Evolutionary conservation across 2,888 invertebrate species (phyloP), one percentile per base, ranked within the genome.

Genomic region (Eubasilissa splendida): DNA sequence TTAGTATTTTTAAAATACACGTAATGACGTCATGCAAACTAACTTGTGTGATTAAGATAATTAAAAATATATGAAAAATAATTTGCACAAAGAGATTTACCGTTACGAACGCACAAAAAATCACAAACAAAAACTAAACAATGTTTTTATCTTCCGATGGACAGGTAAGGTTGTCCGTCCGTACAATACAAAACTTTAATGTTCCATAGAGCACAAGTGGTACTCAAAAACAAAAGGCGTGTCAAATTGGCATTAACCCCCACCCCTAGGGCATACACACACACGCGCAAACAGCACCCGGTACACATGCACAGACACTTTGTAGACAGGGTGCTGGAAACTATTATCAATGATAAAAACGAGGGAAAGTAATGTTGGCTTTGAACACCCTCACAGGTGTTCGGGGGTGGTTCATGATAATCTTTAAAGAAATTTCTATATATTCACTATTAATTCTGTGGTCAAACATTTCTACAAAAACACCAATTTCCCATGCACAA

Each of bases 181-280:
- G 70, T 77, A 68, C 79, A 75, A 63, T 71, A 77, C 81, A 80
- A 78, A 81, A 83, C 78, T 82, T 82, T 82, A 82, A 79, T 83
- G 80, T 76, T 78, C 82, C 82, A 83, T 82, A 83, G 79, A 82
- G 80, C 68, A 80, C 65, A 65, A 82, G 81, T 83, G 83, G 81
- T 82, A 82, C 79, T 83, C 77, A 80, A 83, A 82, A 83, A 83
- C 83, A 83, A 83, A 81, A 82, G 82, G 80, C 83, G 82, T 83
- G 83, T 83, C 83, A 81, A 83, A 82, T 82, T 81, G 82, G 80
- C 81, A 83, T 83, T 83, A 83, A 81, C 83, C 82, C 82, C 83
- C 81, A 71, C 78, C 81, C 77, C 70, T n/a, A n/a, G 10, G 56
- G 56, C 74, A 74, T 54, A 31, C 58, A 78, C 53, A 74, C 60